phyloP scores from a whole-genome alignment of 2,113 vertebrate species.

The Picathartes gymnocephalus region DNA sequence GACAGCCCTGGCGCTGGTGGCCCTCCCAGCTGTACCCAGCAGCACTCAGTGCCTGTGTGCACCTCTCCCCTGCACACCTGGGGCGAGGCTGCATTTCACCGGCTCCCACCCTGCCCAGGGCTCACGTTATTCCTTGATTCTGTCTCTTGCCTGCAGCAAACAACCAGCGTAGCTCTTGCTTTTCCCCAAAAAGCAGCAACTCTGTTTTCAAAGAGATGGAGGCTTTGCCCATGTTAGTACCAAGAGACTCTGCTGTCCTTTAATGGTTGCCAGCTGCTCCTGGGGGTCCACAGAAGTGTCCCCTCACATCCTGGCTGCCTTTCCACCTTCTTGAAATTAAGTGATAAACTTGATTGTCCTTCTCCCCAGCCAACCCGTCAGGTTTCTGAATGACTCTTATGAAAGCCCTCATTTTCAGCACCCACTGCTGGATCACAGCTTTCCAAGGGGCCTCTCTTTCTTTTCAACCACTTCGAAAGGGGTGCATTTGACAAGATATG shows the following conservation, averaged over 20 bases:
- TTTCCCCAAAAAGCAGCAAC: background rate
- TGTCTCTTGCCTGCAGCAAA: background rate
- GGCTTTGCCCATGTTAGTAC: fast-evolving
- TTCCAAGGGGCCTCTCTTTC: background rate
- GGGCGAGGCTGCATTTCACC: background rate
- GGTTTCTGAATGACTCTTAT: background rate
- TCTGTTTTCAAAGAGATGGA: fast-evolving
- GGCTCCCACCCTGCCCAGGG: background rate
- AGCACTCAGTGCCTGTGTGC: background rate
- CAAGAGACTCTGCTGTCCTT: background rate
- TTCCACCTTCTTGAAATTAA: background rate
- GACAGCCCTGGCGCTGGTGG: background rate
- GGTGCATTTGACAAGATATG: background rate
- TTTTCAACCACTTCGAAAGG: background rate
- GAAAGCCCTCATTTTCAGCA: background rate
- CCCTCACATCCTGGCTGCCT: background rate
- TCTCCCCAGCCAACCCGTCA: background rate
- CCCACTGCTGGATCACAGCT: background rate
- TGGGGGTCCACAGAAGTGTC: background rate
- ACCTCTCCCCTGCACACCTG: background rate
- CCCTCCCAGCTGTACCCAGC: background rate
- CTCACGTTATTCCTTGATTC: background rate
- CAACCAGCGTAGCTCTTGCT: background rate
- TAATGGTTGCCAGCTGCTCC: background rate
- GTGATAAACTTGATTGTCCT: background rate